Evolutionary conservation across 2,797 vertebrate species (phyloP).

Genomic region (Perodicticus potto): DNA sequence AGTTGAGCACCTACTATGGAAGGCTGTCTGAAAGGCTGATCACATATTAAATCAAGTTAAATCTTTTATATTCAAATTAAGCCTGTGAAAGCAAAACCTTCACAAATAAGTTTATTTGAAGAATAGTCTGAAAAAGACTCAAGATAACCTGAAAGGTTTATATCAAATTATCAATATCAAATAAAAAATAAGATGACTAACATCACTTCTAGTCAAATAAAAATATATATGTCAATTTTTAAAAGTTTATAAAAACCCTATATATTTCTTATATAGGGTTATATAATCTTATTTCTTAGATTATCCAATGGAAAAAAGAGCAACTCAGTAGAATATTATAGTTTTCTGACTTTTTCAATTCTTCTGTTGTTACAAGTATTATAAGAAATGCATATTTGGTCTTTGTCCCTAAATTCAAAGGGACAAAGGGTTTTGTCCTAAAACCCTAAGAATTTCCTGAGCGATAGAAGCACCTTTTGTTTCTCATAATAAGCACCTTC

Average conservation of each 20-base stretch:
- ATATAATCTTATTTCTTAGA: constrained; percentile 17
- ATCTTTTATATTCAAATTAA: background rate
- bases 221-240: background rate
- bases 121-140: background rate
- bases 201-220: background rate
- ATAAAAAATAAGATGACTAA: background rate
- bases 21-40: background rate
- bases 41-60: background rate
- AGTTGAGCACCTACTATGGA: background rate
- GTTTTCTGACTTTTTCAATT: background rate
- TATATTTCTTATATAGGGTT: constrained; percentile 12
- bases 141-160: background rate
- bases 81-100: background rate
- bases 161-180: background rate
- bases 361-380: background rate
- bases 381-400: background rate
- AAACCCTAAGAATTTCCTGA: background rate
- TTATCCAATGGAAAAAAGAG: background rate
- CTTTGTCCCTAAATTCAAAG: background rate
- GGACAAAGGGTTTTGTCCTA: background rate
- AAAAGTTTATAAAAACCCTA: background rate
- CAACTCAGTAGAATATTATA: background rate
- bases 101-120: background rate
- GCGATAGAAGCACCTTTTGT: background rate
- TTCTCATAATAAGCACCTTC: background rate